Evolutionary conservation across 2,888 invertebrate genomes (phyloP).

Genomic region (Linyphia triangularis): DNA sequence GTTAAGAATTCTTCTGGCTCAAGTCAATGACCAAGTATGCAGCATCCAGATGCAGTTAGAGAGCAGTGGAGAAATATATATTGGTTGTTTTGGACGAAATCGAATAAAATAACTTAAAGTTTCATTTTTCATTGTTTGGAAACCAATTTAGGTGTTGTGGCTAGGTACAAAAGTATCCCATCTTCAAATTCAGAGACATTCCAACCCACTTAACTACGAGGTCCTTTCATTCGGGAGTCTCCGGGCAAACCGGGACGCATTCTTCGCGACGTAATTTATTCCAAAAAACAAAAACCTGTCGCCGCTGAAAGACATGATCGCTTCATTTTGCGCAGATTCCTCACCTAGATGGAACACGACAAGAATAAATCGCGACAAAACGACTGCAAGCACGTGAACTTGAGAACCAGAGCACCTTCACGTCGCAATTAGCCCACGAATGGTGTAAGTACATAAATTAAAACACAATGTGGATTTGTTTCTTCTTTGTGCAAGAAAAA

Average conservation of each 20-base stretch:
- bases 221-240: not conserved
- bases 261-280: not conserved
- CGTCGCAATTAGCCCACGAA: not conserved
- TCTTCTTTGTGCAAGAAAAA: too few species aligned
- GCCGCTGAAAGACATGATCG: not conserved
- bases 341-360: not conserved
- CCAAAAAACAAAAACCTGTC: constrained; percentile 21
- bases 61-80: too few species aligned
- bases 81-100: too few species aligned
- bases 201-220: not conserved
- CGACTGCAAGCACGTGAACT: not conserved
- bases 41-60: too few species aligned
- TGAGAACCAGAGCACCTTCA: not conserved
- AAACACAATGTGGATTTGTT: too few species aligned
- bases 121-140: too few species aligned
- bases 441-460: not conserved
- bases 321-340: constrained; percentile 21
- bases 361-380: constrained; percentile 7
- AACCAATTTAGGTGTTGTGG: too few species aligned
- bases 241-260: not conserved
- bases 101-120: too few species aligned
- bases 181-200: too few species aligned
- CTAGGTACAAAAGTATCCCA: too few species aligned
- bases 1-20: too few species aligned
- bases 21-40: too few species aligned